Percentiles rank a stretch among this genome's conserved stretches.
Conservation (phyloP, 2,797 vertebrate species). For the Oreonectes daqikongensis region DNA sequence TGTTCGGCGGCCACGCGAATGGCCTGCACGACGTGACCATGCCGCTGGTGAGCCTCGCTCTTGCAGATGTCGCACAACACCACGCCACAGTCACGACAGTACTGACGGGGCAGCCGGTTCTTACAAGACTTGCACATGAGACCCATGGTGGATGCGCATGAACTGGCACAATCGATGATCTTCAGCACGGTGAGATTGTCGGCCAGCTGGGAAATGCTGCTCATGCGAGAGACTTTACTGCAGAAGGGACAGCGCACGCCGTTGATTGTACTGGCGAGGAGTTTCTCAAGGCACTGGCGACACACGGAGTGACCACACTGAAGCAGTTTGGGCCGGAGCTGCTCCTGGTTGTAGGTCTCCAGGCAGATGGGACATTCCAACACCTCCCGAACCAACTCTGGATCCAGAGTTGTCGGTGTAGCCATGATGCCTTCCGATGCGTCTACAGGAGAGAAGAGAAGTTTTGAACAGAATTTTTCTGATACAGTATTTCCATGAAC, state of each 20-base stretch:
- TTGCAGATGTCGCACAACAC: constrained; percentile 89
- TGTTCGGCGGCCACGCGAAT: constrained; percentile 88
- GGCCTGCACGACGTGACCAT: constrained; percentile 82
- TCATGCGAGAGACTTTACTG: constrained; percentile 92
- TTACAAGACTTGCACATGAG: constrained; percentile 92
- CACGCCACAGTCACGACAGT: constrained; percentile 83
- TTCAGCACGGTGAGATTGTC: constrained; percentile 96
- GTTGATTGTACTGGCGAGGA: constrained; percentile 92
- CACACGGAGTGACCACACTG: constrained; percentile 97
- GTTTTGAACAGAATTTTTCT: no score
- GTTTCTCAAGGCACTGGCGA: constrained; percentile 93
- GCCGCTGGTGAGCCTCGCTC: constrained; percentile 78
- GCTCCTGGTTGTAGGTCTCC: constrained; percentile 92
- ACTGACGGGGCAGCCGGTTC: constrained; percentile 87
- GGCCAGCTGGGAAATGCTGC: constrained; percentile 86
- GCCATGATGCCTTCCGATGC: constrained; percentile 76
- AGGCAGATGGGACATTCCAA: constrained; percentile 98
- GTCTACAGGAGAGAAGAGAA: constrained; percentile 31
- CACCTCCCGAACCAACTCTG: constrained; percentile 91
- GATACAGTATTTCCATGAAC: no score
- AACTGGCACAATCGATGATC: constrained; percentile 89
- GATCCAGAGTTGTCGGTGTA: constrained; percentile 83
- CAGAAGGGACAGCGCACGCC: constrained; percentile 97
- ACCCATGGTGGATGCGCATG: constrained; percentile 81
- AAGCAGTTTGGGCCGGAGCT: constrained; percentile 91